phyloP scores from a whole-genome alignment of 2,797 vertebrate species.

The Silurus lanzhouensis region DNA sequence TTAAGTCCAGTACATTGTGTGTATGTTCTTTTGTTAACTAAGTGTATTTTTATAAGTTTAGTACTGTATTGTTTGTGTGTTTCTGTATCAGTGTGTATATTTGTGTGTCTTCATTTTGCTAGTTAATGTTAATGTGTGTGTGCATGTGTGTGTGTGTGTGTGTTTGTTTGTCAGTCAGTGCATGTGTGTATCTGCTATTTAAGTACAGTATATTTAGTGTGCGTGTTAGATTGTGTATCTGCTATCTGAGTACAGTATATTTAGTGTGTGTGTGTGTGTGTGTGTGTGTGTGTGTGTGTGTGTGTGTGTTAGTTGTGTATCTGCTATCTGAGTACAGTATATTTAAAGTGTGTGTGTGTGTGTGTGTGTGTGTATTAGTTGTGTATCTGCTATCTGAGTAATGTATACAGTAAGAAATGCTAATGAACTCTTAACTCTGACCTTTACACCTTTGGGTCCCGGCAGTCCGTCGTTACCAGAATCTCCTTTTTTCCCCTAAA shows the following conservation, averaged over 20 bases:
- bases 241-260: too few relatives aligned
- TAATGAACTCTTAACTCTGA: slow-evolving; percentile 30
- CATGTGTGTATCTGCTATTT: background rate
- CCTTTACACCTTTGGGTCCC: slow-evolving; percentile 69
- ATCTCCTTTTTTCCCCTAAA: slow-evolving; percentile 76
- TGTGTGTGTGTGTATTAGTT: background rate
- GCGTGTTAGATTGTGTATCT: background rate
- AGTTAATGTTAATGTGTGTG: too few relatives aligned
- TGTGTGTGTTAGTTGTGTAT: background rate
- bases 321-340: background rate
- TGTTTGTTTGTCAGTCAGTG: too few relatives aligned
- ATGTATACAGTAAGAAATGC: too few relatives aligned
- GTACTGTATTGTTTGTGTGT: too few relatives aligned
- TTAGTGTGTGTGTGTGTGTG: background rate
- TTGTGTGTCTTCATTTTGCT: too few relatives aligned
- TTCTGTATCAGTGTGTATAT: too few relatives aligned
- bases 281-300: background rate
- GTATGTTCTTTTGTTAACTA: too few relatives aligned
- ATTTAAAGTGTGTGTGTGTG: background rate
- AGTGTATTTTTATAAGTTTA: too few relatives aligned
- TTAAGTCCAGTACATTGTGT: too few relatives aligned
- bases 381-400: background rate
- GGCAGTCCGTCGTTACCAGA: slow-evolving; percentile 63
- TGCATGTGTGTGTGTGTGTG: too few relatives aligned
- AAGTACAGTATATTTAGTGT: too few relatives aligned